Evolutionary conservation across 2,888 invertebrate genomes (phyloP), one percentile per base, ranked within the genome.

Genomic region (Scotopteryx bipunctaria): DNA sequence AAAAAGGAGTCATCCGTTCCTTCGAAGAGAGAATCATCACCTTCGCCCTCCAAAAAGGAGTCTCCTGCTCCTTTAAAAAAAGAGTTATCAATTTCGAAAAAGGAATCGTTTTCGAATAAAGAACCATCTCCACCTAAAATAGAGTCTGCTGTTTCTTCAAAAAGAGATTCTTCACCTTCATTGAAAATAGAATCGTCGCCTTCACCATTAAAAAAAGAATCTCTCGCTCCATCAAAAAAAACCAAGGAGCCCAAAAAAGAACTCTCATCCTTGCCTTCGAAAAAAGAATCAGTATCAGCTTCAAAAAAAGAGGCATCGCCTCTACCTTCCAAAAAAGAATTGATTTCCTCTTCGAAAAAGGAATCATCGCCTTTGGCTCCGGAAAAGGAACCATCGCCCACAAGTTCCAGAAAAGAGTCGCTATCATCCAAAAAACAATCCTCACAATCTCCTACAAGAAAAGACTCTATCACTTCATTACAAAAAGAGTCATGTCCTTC

Each of bases 371-470:
- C 29, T 13, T 11, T n/a, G n/a, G 16, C 9, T n/a, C n/a, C 38
- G 19, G 32, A 38, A 46, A 38, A 38, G 31, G 46, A 37, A 1
- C 14, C 31, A 11, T 25, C 35, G 11, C 40, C 33, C 2, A 14
- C 38, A 4, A 17, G 11, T 14, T 35, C 41, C 5, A 47, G 15
- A 14, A 42, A 31, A n/a, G 32, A 32, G 4, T 23, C 32, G 1
- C 5, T 14, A 14, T 23, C 42, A n/a, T 40, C 47, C 11, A 47
- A 37, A 40, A 48, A 48, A 13, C 43, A 53, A 19, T 38, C 43
- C 5, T 43, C 53, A 13, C 36, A 35, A 5, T 45, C 45, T 13
- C 45, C 42, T n/a, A 43, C 46, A 9, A 42, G 29, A 41, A 54
- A 48, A 4, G 44, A 48, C 16, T 31, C 33, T 5, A 21, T 17